Evolutionary conservation across 2,888 invertebrate genomes (phyloP).

Genomic region (Oeneis ivallda): DNA sequence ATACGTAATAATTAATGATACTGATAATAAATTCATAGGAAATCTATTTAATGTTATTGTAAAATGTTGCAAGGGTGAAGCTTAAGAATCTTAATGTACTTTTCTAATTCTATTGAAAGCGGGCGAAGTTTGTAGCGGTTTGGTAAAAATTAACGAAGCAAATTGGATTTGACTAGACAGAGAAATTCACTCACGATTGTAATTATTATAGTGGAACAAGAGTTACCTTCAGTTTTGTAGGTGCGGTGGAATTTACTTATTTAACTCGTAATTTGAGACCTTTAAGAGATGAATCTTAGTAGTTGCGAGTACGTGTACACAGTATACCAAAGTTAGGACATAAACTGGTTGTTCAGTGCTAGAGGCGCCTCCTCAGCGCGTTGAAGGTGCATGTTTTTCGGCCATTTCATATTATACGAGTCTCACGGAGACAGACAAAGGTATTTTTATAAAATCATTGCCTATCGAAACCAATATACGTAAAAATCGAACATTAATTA

Average conservation of each 20-base stretch:
- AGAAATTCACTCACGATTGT: slow-evolving; percentile 56
- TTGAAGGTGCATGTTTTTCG: slow-evolving; percentile 37
- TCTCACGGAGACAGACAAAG: slow-evolving; percentile 56
- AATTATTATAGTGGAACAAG: slow-evolving; percentile 66
- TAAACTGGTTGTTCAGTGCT: slow-evolving; percentile 53
- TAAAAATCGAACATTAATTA: slow-evolving; percentile 74
- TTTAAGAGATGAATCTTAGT: slow-evolving; percentile 55
- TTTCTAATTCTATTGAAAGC: slow-evolving; percentile 58
- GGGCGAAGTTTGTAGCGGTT: slow-evolving; percentile 56
- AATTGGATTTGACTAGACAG: slow-evolving; percentile 46
- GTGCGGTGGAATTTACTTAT: slow-evolving; percentile 51
- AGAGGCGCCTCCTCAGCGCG: slow-evolving; percentile 24
- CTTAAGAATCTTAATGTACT: slow-evolving; percentile 69
- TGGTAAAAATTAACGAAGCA: slow-evolving; percentile 51
- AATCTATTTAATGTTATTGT: slow-evolving; percentile 71
- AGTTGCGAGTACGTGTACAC: slow-evolving; percentile 66
- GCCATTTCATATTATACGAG: slow-evolving; percentile 48
- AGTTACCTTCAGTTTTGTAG: slow-evolving; percentile 75
- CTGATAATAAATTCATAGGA: slow-evolving; percentile 76
- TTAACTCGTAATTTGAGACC: slow-evolving; percentile 56
- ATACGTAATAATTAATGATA: slow-evolving; percentile 78
- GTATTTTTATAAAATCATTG: slow-evolving; percentile 81
- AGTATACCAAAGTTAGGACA: slow-evolving; percentile 81
- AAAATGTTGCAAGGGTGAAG: slow-evolving; percentile 73
- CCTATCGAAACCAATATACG: slow-evolving; percentile 79